These are phyloP conservation scores for Drosophila varians DNA, from an alignment of 1,140 invertebrate genomes.

Conservation along the genomic window DNA sequence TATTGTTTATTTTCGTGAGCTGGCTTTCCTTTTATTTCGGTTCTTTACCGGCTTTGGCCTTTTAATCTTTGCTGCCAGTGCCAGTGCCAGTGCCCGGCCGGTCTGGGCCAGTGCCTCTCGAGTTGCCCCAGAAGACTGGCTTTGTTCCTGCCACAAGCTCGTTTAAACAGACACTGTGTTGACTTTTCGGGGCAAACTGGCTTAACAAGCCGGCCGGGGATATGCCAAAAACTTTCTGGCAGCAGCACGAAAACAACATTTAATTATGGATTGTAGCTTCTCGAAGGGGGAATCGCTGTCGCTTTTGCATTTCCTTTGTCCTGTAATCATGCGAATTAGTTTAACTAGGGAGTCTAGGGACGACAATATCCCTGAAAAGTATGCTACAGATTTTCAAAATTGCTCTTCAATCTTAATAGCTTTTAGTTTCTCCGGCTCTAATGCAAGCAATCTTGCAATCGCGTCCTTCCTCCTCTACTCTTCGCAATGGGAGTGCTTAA, in stretches of 20 bases:
- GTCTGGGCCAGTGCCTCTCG: slow-evolving; percentile 31
- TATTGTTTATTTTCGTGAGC: slow-evolving; percentile 60
- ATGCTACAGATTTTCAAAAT: slow-evolving; percentile 48
- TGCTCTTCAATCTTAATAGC: slow-evolving; percentile 10
- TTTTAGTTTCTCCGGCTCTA: slow-evolving; percentile 17
- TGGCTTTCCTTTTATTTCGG: slow-evolving; percentile 19
- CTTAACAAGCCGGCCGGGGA: slow-evolving; percentile 46
- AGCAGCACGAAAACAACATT: slow-evolving; percentile 32
- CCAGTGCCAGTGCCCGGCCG: too few relatives aligned
- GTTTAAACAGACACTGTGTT: slow-evolving; percentile 33
- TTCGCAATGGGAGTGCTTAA: too few relatives aligned
- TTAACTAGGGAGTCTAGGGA: slow-evolving; percentile 15
- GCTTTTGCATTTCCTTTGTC: slow-evolving; percentile 5
- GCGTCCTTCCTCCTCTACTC: too few relatives aligned
- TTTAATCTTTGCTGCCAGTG: slow-evolving; percentile 64
- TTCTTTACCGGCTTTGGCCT: slow-evolving; percentile 50
- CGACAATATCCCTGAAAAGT: slow-evolving; percentile 38
- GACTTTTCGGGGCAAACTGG: slow-evolving; percentile 19
- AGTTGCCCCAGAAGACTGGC: slow-evolving; percentile 24
- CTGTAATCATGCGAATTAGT: slow-evolving; percentile 19
- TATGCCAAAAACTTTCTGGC: slow-evolving; percentile 34
- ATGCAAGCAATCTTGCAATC: too few relatives aligned
- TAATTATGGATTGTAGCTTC: slow-evolving; percentile 50
- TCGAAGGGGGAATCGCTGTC: background rate
- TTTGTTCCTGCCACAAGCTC: slow-evolving; percentile 40